Percentiles rank a stretch among this genome's conserved stretches.
Conservation (phyloP, 2,797 vertebrate genomes). For the Hydrocynus forskahlii region DNA sequence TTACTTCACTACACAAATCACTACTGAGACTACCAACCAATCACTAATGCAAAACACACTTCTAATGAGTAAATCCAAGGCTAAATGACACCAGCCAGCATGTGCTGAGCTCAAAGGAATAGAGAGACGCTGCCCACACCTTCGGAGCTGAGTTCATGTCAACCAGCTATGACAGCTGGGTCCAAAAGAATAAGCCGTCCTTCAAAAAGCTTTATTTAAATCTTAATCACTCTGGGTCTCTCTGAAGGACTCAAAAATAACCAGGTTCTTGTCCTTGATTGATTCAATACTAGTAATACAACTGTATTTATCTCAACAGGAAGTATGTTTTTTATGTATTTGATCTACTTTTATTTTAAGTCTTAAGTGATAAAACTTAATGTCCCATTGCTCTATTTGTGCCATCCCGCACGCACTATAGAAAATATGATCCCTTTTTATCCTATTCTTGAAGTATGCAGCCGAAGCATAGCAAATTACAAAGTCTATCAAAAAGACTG, state of each 20-base stretch:
- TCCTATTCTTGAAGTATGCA: constrained; percentile 12
- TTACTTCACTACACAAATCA: not conserved
- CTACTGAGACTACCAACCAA: not conserved
- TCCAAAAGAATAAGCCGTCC: not conserved
- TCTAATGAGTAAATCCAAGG: no score
- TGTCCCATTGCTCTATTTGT: not conserved
- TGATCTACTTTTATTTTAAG: not conserved
- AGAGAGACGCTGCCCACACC: no score
- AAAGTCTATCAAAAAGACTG: constrained; percentile 15
- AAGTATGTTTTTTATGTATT: no score
- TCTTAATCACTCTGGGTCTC: not conserved
- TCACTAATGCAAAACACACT: not conserved
- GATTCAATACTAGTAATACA: not conserved
- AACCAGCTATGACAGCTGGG: no score
- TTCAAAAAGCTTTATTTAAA: not conserved
- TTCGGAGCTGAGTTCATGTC: not conserved
- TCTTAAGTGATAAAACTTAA: not conserved
- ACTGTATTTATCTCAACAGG: not conserved
- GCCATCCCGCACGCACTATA: not conserved
- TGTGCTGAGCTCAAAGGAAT: no score
- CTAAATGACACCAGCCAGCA: no score
- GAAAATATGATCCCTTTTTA: constrained; percentile 1
- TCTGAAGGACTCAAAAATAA: no score
- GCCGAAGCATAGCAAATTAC: constrained; percentile 14
- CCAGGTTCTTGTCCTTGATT: not conserved